A percentile compares a stretch with the other conserved stretches of the same genome.
These are phyloP conservation scores for Xylota sylvarum DNA, from an alignment of 2,888 invertebrate genomes.

Conservation along the genomic window DNA sequence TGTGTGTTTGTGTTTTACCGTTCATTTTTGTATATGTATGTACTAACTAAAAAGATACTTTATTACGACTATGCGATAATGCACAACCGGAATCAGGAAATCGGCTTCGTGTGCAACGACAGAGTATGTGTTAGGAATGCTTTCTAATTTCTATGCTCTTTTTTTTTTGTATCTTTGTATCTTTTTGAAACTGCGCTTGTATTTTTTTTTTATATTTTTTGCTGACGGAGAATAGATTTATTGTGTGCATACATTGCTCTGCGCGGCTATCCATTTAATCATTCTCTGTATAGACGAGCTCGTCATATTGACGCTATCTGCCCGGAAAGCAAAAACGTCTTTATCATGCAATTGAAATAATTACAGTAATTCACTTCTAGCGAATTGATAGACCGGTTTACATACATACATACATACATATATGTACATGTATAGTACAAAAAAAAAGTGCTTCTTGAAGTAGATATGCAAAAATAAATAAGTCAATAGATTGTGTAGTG, in stretches of 20 bases:
- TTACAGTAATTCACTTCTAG: conserved; percentile 59
- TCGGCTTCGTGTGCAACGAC: conserved; percentile 61
- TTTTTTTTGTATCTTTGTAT: background rate
- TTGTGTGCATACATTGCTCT: conserved; percentile 35
- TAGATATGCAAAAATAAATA: background rate
- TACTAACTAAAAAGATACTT: conserved; percentile 42
- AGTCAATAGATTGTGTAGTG: background rate
- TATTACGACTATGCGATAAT: conserved; percentile 17
- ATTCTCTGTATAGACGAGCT: conserved; percentile 10
- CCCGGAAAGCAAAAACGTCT: conserved; percentile 45
- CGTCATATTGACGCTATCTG: conserved; percentile 44
- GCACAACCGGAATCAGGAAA: conserved; percentile 70
- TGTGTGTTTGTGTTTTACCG: conserved; percentile 31
- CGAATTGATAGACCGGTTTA: conserved; percentile 19
- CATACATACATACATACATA: background rate
- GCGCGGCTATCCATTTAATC: conserved; percentile 38
- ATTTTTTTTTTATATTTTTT: conserved; percentile 54
- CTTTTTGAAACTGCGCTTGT: conserved; percentile 27
- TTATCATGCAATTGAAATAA: conserved; percentile 77
- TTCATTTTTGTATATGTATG: conserved; percentile 6
- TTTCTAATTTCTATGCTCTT: background rate
- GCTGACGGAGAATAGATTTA: conserved; percentile 65
- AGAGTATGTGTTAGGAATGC: conserved; percentile 57
- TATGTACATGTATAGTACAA: too few relatives aligned
- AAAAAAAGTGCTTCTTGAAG: background rate